Evolutionary conservation across 2,888 invertebrate species (phyloP), one percentile per base, ranked within the genome.

Genomic region (Epistrophe eligans): DNA sequence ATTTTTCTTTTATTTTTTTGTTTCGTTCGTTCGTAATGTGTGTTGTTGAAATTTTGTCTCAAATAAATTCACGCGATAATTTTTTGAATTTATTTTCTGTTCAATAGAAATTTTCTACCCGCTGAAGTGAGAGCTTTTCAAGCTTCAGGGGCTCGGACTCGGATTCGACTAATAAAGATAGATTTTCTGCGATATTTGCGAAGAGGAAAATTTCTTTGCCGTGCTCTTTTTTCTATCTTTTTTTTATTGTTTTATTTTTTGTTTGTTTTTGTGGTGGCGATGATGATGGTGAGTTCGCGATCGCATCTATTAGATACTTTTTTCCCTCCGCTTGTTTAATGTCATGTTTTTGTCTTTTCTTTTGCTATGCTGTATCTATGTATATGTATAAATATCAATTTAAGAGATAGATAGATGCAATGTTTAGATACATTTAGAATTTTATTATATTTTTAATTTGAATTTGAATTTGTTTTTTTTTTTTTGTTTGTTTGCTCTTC

Each of bases 141-240:
- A 90, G 91, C 92, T 91, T 91, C 93, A 92, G 92, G 92, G 92
- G 92, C 91, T 93, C 93, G 93, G 91, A 91, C 92, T 93, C 93
- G 93, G 91, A 91, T 92, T 91, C 92, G 92, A 92, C 92, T 92
- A 92, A 92, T 90, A 90, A 90, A 89, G 88, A 80, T 79, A 84
- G 88, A 87, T 88, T 88, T 83, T 77, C 81, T 84, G 89, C 89
- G 90, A 90, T 90, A 91, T 91, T 91, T 80, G 89, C 90, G 88
- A 90, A 89, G 90, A 89, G 88, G 89, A 88, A 89, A 89, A 88
- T 84, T 79, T 79, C 82, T 80, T 88, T 74, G 76, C 79, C 57
- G 76, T 70, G 60, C 57, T 71, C 64, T 66, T 77, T 71, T 72
- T 71, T 48, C 58, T 62, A 74, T 55, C 15, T 70, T 43, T 50